Evolutionary conservation across 1,140 invertebrate species (phyloP).

Genomic region (Caenorhabditis latens): DNA sequence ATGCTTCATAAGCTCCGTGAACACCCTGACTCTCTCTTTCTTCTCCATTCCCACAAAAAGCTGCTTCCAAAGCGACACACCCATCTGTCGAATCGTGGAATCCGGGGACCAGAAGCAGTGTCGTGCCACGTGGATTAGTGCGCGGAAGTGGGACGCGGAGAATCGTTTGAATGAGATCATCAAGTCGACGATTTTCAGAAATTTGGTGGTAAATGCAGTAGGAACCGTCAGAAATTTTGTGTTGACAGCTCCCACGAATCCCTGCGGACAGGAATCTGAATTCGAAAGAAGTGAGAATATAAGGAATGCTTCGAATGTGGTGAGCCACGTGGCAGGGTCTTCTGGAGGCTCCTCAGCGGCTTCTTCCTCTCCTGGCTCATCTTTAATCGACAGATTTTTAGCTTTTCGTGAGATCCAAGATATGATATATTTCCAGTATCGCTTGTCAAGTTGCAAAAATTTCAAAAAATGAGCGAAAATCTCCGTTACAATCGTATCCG

Average conservation of each 20-base stretch:
- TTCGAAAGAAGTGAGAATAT: conserved; percentile 1
- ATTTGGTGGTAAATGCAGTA: not conserved
- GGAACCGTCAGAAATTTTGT: conserved; percentile 36
- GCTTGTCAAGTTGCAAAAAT: conserved; percentile 30
- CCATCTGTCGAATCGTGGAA: conserved; percentile 26
- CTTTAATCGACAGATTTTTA: not conserved
- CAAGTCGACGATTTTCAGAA: conserved; percentile 25
- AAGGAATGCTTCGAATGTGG: conserved; percentile 29
- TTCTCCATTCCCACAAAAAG: conserved; percentile 38
- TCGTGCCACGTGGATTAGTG: conserved; percentile 13
- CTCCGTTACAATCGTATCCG: not conserved
- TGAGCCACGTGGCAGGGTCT: not conserved
- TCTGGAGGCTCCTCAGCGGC: not conserved
- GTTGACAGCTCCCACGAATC: not conserved
- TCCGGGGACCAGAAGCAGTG: conserved; percentile 43
- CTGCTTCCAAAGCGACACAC: conserved; percentile 16
- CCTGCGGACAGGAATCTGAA: not conserved
- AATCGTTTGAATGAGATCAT: not conserved
- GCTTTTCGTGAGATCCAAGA: not conserved
- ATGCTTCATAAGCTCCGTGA: conserved; percentile 30
- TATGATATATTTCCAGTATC: conserved; percentile 6
- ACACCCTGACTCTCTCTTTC: conserved; percentile 13
- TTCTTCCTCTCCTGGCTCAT: not conserved
- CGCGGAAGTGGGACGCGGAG: not conserved
- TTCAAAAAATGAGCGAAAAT: conserved; percentile 14